Base-by-base conservation (phyloP, 2,888 invertebrate species). In the Drosophila acutilabella region DNA sequence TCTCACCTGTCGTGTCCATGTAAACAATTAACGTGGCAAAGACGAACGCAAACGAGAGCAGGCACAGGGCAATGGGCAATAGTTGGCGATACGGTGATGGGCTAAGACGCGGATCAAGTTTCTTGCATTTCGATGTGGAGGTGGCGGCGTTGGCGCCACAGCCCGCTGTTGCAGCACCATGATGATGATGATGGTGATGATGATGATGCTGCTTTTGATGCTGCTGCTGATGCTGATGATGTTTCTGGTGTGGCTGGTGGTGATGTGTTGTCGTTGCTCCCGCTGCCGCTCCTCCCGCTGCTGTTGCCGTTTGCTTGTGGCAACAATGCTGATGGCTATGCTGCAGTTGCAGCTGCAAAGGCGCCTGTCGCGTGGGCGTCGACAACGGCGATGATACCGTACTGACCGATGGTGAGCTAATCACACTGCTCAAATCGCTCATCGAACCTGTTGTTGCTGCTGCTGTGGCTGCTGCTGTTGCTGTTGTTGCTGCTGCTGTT, bases 1-100 rank as follows among this genome's bases (percentile, higher is more conserved):
- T 62, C 91, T 94, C 92, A 96, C 96, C 96, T 93, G 95, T 95
- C 81, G 95, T 96, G 91, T 96, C 96, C 95, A 96, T 96, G 92
- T 96, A 96, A 78, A 96, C 94, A 47, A 96, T 94, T 76, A 96
- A 93, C 89, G 96, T 94, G 11, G 96, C 95, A 95, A 96, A 96
- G 33, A 96, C 96, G 33, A 96, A 95, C 65, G 96, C 96, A 93
- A 96, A 96, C 10, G 96, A 96, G 71, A 96, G 93, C 75, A 96
- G 93, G 93, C 96, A 96, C 74, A 96, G 93, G 50, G 95, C 94
- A 36, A 96, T 94, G 0, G 96, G 96, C 87, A 95, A 91, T 66
- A 95, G 92, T 77, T 92, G 92, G 77, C 92, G 91, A 75, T 92
- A 92, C 70, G 91, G 91, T 78, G 92, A 92, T 60, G 92, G 91